Base-by-base conservation (phyloP, 2,888 invertebrate genomes). In the Escarpia spicata region DNA sequence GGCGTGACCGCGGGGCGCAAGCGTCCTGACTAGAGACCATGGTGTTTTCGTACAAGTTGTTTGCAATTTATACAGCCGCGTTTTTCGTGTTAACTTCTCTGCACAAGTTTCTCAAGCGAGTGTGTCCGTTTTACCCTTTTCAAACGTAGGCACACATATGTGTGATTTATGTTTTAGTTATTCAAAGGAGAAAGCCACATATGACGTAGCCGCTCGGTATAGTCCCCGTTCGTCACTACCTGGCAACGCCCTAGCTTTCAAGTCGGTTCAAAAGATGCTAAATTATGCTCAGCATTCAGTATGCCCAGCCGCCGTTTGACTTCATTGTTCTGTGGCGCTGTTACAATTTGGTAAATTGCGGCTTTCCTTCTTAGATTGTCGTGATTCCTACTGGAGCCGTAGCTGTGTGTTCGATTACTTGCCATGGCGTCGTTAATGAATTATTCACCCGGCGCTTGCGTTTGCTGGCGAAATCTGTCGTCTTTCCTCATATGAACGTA, bases 391-490 rank as follows among this genome's bases (percentile, higher is more conserved):
- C 75, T n/a, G 75, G 75, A 26, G 19, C n/a, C n/a, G 26, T n/a
- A 75, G 75, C 75, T 26, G 75, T 37, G 52, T 9, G 9, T 9
- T 26, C 75, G 6, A 75, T 75, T 75, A 19, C 75, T 75, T n/a
- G 75, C 26, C 6, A 6, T 6, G 19, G 75, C 75, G 52, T 26
- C 26, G n/a, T 75, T 26, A 75, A 75, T 75, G 75, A 75, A 75
- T 75, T 75, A 75, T 75, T 75, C 75, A 75, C 75, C 75, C 75
- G 75, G 75, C n/a, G 19, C 75, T 75, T 75, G 26, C 75, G 75
- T 75, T 26, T 26, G 75, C 75, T 75, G 19, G 75, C 75, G 75
- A 75, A 75, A 75, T 75, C 75, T 26, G 6, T 52, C 52, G 52
- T 52, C 52, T 52, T 75, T 75, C 75, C 75, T 75, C 75, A 75